Evolutionary conservation across 1,140 invertebrate species (phyloP), one percentile per base, ranked within the genome.

Genomic region (honey bee (Apis mellifera)): DNA sequence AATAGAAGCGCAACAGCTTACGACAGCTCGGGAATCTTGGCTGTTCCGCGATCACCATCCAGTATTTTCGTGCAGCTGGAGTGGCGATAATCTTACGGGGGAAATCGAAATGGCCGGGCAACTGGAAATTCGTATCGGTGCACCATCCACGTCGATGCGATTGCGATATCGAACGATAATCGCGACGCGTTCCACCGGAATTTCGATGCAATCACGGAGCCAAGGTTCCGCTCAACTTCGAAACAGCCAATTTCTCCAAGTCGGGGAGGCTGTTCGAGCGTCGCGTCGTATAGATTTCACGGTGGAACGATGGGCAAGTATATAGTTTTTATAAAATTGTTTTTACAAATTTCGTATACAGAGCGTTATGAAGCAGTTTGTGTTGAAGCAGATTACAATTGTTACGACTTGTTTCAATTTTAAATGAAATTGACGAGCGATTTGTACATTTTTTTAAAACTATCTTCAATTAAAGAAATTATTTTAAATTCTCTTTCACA

Each of bases 151-250:
- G 69, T 79, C 69, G 70, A 73, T 65, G 50, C 26, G 62, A 73
- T 73, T 72, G 60, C 78, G 78, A 65, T 54, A 64, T 48, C 52
- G 69, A 80, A 73, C 78, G 69, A 74, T 74, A 80, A 80, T 73
- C 78, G 26, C 50, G 52, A 57, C 59, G 70, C 78, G 70, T 65
- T 54, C 50, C 64, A 13, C 21, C 26, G 70, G 69, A 64, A 79
- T 73, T 55, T 64, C 70, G 78, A 80, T 71, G 59, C 78, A 42
- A 72, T 72, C 52, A 17, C 70, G 21, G 32, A 19, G 15, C 21
- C 55, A 7, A 11, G 32, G 32, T 4, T 26, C 32, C 69, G 59
- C 17, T 55, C 15, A 77, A 62, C 48, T 62, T 60, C 32, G n/a
- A 52, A 17, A 3, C n/a, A 17, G 65, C 19, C 9, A 32, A 54